Evolutionary conservation across 2,797 vertebrate genomes (phyloP).

Genomic region (Muraenolepis orangiensis): DNA sequence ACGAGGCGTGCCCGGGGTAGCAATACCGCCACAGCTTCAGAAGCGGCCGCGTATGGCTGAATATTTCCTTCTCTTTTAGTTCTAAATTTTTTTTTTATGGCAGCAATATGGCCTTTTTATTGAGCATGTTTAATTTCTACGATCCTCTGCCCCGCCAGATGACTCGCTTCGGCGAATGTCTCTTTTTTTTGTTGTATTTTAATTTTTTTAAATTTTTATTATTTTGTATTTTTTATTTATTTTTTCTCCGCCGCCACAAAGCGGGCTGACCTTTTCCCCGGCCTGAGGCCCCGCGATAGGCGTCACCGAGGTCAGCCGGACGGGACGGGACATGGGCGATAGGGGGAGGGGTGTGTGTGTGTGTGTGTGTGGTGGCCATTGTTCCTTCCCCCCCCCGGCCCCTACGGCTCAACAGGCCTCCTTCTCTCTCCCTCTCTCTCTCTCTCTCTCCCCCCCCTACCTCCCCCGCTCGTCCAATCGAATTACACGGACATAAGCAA

Average conservation of each 20-base stretch:
- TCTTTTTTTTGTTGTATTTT: no score
- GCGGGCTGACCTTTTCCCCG: conserved; percentile 15
- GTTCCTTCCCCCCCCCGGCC: conserved; percentile 22
- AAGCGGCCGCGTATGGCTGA: not conserved
- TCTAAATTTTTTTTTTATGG: no score
- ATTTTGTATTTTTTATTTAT: not conserved
- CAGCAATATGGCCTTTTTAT: not conserved
- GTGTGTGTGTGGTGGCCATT: conserved; percentile 26
- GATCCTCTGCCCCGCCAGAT: not conserved
- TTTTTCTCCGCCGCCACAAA: not conserved
- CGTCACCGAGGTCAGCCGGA: conserved; percentile 37
- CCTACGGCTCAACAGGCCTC: conserved; percentile 26
- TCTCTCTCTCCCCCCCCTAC: no score
- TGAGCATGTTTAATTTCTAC: not conserved
- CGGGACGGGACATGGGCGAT: conserved; percentile 11
- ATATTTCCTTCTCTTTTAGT: not conserved
- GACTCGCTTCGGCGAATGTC: conserved; percentile 11
- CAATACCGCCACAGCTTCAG: no score
- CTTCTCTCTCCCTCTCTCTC: no score
- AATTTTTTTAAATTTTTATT: no score
- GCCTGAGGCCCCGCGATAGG: conserved; percentile 41
- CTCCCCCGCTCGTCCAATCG: conserved; percentile 25
- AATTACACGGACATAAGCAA: conserved; percentile 43
- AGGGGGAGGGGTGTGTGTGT: conserved; percentile 36
- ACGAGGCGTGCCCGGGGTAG: not conserved